Percentiles rank a stretch among this genome's conserved stretches.
Conservation (phyloP, 2,797 vertebrate genomes). For the Catostomus latipinnis region DNA sequence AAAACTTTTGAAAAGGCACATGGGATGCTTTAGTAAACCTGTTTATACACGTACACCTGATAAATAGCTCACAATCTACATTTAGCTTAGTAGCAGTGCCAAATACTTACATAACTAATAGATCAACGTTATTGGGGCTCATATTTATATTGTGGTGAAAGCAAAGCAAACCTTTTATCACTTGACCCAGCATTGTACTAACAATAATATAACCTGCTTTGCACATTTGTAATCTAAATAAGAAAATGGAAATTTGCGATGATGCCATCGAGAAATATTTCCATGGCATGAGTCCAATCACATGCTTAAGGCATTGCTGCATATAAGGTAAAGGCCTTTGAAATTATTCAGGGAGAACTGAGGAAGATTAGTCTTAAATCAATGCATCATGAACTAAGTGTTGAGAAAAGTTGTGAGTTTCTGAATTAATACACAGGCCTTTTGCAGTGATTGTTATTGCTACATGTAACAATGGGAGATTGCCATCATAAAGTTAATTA, state of each 20-base stretch:
- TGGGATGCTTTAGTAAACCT: too few relatives aligned
- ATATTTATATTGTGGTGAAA: slow-evolving; percentile 6
- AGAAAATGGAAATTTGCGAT: too few relatives aligned
- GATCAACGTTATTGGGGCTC: slow-evolving; percentile 10
- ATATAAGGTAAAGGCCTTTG: neutral
- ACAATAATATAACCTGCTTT: slow-evolving; percentile 21
- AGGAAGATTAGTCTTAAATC: neutral
- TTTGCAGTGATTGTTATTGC: too few relatives aligned
- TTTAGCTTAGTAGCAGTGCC: neutral
- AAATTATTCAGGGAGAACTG: neutral
- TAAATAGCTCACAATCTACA: neutral
- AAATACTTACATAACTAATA: slow-evolving; percentile 27
- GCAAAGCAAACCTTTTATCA: slow-evolving; percentile 21
- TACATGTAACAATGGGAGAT: too few relatives aligned
- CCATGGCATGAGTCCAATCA: neutral
- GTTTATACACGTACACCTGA: neutral
- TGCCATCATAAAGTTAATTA: too few relatives aligned
- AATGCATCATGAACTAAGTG: neutral
- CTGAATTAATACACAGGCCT: too few relatives aligned
- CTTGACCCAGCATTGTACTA: slow-evolving; percentile 3
- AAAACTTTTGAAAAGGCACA: too few relatives aligned
- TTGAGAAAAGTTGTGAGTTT: too few relatives aligned
- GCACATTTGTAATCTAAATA: too few relatives aligned
- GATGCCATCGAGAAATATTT: neutral
- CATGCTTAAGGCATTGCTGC: neutral